Base-by-base conservation (phyloP, 2,797 vertebrate species). In the Coreius guichenoti region DNA sequence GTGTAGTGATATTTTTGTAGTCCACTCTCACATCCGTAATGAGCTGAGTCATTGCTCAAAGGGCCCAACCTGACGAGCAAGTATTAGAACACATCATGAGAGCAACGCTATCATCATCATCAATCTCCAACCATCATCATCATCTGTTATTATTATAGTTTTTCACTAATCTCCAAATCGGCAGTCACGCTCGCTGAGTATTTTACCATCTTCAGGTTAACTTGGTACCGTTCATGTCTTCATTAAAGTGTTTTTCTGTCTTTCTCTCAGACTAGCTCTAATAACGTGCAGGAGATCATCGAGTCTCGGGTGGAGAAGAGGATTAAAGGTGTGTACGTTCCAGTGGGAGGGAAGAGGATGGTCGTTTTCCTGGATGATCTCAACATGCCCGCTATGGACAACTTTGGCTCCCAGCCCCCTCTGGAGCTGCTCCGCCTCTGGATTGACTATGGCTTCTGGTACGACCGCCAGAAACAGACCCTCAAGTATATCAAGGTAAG, bases 401-500 rank as follows among this genome's bases (percentile, higher is more conserved):
- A 75, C 3, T 98, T 97, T 70, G 97, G 97, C 83, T 97, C 97
- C 11, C 97, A 97, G 94, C 96, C 97, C 0, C 96, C 97, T 0
- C 94, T 98, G 90, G 97, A 98, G 89, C 95, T 98, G 49, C 92
- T 98, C 6, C 95, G 96, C 5, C 96, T 95, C 72, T 98, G 97
- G 97, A 94, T 97, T 1, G 96, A 98, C 92, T 97, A 97, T 1
- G 95, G 97, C 86, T 98, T 97, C 91, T 98, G 97, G 97, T 98
- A 97, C 0, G 96, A 98, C 90, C 94, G 94, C 12, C 73, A 90
- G 82, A 97, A 97, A 86, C 96, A 96, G 91, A 96, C 91, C 29
- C 88, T 91, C 56, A 97, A 96, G 89, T 93, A 94, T 86, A 92
- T 98, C 80, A 96, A 96, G 93, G 97, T 98, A 90, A 96, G 95